phyloP scores from a whole-genome alignment of 2,888 invertebrate genomes.

The Tridacna gigas region DNA sequence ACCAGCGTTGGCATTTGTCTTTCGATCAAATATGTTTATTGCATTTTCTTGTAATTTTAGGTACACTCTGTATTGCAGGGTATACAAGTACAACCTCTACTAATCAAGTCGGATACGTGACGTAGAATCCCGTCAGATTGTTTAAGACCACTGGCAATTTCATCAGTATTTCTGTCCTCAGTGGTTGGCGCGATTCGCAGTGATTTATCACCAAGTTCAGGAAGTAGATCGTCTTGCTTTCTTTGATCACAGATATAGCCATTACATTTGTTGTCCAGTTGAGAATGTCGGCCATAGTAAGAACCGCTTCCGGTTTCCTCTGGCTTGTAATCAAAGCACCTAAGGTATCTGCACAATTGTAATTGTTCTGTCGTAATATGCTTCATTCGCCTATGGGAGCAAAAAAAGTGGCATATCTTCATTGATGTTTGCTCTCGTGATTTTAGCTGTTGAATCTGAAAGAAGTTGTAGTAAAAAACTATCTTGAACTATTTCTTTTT shows the following conservation, averaged over 20 bases:
- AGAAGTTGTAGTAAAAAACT: too few species aligned
- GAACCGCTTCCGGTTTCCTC: too few species aligned
- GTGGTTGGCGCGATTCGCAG: background rate
- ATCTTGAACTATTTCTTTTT: too few species aligned
- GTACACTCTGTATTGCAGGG: background rate
- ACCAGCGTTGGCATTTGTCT: too few species aligned
- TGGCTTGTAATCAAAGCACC: background rate
- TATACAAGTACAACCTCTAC: background rate
- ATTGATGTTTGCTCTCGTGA: too few species aligned
- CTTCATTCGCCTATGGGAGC: background rate
- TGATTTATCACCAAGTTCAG: background rate
- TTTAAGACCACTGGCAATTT: background rate
- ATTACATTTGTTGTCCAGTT: background rate
- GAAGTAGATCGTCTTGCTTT: background rate
- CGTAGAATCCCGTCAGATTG: background rate
- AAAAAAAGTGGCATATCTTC: background rate
- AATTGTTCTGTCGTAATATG: background rate
- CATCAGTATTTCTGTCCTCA: background rate
- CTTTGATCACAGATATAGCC: background rate
- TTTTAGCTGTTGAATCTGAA: too few species aligned
- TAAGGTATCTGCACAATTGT: background rate
- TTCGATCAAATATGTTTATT: too few species aligned
- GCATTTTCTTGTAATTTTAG: background rate
- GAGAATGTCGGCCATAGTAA: background rate
- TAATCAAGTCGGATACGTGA: background rate